These are phyloP conservation scores for Nematostella vectensis DNA, from an alignment of 92 coral and sea anemone species.

Conservation along the genomic window DNA sequence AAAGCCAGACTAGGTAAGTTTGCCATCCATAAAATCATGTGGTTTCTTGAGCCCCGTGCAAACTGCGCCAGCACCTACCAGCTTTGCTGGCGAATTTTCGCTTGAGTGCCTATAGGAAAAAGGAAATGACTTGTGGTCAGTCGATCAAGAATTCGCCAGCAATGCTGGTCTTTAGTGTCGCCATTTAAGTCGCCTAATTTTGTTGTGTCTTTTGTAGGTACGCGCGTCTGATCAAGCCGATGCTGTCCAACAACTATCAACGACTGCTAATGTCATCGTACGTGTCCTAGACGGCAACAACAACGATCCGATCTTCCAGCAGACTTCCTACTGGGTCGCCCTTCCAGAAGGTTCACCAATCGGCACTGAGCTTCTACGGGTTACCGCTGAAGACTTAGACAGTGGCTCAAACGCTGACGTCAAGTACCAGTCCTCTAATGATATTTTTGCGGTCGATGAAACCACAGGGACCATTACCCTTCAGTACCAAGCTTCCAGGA, in stretches of 20 bases:
- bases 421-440: slow-evolving; percentile 38
- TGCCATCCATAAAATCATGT: too few species aligned
- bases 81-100: too few species aligned
- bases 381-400: slow-evolving; percentile 69
- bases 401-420: slow-evolving; percentile 58
- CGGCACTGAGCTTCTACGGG: slow-evolving; percentile 40
- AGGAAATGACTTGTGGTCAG: too few species aligned
- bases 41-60: too few species aligned
- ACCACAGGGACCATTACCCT: slow-evolving; percentile 51
- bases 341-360: slow-evolving; percentile 40
- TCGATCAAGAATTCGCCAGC: too few species aligned
- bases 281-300: slow-evolving; percentile 78
- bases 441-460: slow-evolving; percentile 36
- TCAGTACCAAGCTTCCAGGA: slow-evolving; percentile 25
- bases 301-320: slow-evolving; percentile 70
- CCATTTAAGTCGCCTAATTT: too few species aligned
- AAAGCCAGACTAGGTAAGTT: too few species aligned
- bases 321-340: slow-evolving; percentile 80
- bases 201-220: slow-evolving; percentile 11
- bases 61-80: too few species aligned
- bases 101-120: too few species aligned
- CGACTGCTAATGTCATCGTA: slow-evolving; percentile 47
- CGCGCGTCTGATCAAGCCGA: slow-evolving; percentile 83
- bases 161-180: too few species aligned
- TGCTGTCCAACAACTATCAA: slow-evolving; percentile 47